phyloP scores from a whole-genome alignment of 2,797 vertebrate genomes.

The Ambastaia sidthimunki region DNA sequence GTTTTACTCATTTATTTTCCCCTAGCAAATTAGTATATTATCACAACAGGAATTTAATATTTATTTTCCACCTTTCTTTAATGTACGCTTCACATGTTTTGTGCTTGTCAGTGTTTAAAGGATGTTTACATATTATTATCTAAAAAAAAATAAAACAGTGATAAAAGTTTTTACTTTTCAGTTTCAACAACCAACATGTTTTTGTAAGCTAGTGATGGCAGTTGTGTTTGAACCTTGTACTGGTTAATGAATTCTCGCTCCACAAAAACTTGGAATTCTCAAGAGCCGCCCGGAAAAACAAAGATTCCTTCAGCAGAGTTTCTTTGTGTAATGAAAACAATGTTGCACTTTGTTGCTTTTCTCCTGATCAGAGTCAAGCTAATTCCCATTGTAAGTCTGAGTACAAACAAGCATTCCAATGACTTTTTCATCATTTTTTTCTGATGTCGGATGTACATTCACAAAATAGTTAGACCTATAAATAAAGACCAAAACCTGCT shows the following conservation, averaged over 20 bases:
- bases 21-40: too few species aligned
- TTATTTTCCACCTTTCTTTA: too few species aligned
- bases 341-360: conserved; percentile 35
- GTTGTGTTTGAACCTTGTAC: conserved; percentile 3
- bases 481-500: not conserved
- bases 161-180: too few species aligned
- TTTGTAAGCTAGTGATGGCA: not conserved
- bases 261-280: conserved; percentile 26
- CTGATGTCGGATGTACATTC: conserved; percentile 27
- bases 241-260: conserved; percentile 33
- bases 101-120: too few species aligned
- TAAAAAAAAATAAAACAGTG: too few species aligned
- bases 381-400: conserved; percentile 43
- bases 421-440: conserved; percentile 23
- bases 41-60: too few species aligned
- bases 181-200: conserved; percentile 1
- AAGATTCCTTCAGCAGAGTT: conserved; percentile 26
- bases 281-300: conserved; percentile 25
- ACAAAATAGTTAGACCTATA: not conserved
- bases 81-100: too few species aligned
- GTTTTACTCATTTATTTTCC: too few species aligned
- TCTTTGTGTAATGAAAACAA: conserved; percentile 29
- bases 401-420: conserved; percentile 24
- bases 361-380: conserved; percentile 44
- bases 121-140: too few species aligned